Percentiles rank a stretch among this genome's conserved stretches.
Conservation (phyloP, 2,888 invertebrate species). For the Liopterus haemorrhoidalis region DNA sequence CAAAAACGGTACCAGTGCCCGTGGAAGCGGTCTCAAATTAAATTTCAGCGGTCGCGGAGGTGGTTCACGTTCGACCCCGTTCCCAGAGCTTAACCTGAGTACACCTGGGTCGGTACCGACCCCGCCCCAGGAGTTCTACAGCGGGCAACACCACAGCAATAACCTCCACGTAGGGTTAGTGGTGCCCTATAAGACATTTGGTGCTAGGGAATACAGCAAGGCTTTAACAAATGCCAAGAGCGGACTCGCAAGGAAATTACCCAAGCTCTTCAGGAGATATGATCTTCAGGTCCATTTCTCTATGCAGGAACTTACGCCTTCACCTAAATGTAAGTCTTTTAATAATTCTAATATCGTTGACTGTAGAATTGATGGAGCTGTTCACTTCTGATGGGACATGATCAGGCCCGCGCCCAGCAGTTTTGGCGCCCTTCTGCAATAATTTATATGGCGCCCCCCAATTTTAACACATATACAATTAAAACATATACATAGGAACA, state of each 20-base stretch:
- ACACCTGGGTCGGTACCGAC: slow-evolving; percentile 36
- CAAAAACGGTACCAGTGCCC: slow-evolving; percentile 37
- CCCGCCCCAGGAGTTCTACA: slow-evolving; percentile 23
- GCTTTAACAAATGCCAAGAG: slow-evolving; percentile 63
- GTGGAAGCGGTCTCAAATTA: slow-evolving; percentile 42
- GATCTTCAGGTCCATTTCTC: slow-evolving; percentile 63
- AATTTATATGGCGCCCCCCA: too few relatives aligned
- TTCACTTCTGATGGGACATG: too few relatives aligned
- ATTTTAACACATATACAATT: too few relatives aligned
- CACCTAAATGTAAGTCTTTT: slow-evolving; percentile 63
- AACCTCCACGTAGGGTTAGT: slow-evolving; percentile 63
- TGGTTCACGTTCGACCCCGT: slow-evolving; percentile 26
- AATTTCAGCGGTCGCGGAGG: slow-evolving; percentile 39
- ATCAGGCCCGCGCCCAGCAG: too few relatives aligned
- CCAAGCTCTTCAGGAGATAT: slow-evolving; percentile 60
- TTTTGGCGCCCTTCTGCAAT: too few relatives aligned
- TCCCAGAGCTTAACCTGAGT: slow-evolving; percentile 15
- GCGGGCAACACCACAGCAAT: not conserved
- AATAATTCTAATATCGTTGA: too few relatives aligned
- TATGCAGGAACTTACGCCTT: slow-evolving; percentile 69
- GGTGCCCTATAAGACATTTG: slow-evolving; percentile 71
- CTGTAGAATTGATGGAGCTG: too few relatives aligned
- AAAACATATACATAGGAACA: too few relatives aligned
- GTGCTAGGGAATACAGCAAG: slow-evolving; percentile 65
- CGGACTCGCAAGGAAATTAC: slow-evolving; percentile 59